These are phyloP conservation scores for Tapirus indicus DNA, from an alignment of 2,797 vertebrate species.

Conservation along the genomic window DNA sequence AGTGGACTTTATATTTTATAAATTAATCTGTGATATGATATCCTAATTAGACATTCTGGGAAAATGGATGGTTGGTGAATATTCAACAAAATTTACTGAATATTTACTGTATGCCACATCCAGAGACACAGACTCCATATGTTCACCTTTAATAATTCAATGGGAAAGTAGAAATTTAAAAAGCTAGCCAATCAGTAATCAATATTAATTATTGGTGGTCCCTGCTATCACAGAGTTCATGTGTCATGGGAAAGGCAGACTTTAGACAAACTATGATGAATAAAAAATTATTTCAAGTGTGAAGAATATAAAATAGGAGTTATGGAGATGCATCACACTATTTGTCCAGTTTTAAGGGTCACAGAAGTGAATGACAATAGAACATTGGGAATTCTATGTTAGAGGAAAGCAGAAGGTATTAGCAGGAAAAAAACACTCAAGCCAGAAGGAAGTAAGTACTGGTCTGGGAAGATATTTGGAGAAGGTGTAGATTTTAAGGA, in stretches of 20 bases:
- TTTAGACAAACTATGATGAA: conserved; percentile 19
- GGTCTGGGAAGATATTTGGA: not conserved
- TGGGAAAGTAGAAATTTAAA: conserved; percentile 22
- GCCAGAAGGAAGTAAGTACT: not conserved
- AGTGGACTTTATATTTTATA: not conserved
- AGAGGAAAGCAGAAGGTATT: not conserved
- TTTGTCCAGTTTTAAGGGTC: not conserved
- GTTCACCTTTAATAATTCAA: conserved; percentile 59
- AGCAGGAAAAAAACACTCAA: not conserved
- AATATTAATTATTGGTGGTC: conserved; percentile 22
- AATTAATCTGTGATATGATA: not conserved
- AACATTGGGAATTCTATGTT: not conserved
- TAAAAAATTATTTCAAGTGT: not conserved
- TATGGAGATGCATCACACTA: not conserved
- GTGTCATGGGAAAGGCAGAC: not conserved
- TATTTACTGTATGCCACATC: not conserved
- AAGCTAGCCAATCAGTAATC: not conserved
- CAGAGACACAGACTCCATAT: not conserved
- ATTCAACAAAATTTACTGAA: not conserved
- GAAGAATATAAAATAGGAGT: not conserved
- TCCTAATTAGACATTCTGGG: not conserved
- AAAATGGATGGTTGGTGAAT: not conserved
- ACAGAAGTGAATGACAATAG: not conserved
- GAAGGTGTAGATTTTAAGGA: not conserved
- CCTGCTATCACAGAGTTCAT: not conserved